Evolutionary conservation across 2,888 invertebrate species (phyloP).

Genomic region (Dryobota labecula): DNA sequence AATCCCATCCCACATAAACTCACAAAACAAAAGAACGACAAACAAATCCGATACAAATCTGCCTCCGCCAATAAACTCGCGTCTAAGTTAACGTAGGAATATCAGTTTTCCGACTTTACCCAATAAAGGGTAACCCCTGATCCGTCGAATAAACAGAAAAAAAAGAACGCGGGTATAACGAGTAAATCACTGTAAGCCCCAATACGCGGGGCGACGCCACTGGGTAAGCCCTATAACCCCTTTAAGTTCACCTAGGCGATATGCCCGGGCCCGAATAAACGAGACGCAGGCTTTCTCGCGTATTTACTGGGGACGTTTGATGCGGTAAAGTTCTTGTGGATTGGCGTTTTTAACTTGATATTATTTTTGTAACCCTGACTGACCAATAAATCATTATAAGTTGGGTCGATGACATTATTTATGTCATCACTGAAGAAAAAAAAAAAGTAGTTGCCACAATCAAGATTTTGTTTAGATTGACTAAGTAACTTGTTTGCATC

Average conservation of each 20-base stretch:
- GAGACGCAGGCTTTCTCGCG: slow-evolving; percentile 70
- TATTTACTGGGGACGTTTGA: slow-evolving; percentile 66
- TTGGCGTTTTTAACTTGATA: slow-evolving; percentile 25
- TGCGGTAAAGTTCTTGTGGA: slow-evolving; percentile 47
- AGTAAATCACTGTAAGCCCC: slow-evolving; percentile 89
- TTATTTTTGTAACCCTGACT: neutral
- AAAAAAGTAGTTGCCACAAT: too few relatives aligned
- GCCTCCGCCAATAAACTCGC: slow-evolving; percentile 80
- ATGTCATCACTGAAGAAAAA: too few relatives aligned
- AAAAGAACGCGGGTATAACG: slow-evolving; percentile 81
- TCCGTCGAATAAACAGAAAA: slow-evolving; percentile 90
- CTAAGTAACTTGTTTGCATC: too few relatives aligned
- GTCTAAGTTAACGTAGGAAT: slow-evolving; percentile 85
- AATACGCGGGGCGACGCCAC: slow-evolving; percentile 80
- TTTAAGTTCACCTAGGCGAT: slow-evolving; percentile 85
- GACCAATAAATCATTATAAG: too few relatives aligned
- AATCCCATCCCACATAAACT: slow-evolving; percentile 35
- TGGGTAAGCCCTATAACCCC: slow-evolving; percentile 84
- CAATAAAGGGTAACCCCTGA: slow-evolving; percentile 90
- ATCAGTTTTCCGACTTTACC: slow-evolving; percentile 89
- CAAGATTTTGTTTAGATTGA: too few relatives aligned
- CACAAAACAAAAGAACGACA: slow-evolving; percentile 60
- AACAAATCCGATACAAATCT: slow-evolving; percentile 83
- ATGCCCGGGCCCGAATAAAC: slow-evolving; percentile 76
- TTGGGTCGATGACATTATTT: too few relatives aligned